Evolutionary conservation across 2,113 vertebrate genomes (phyloP).

Genomic region (Scopus umbretta): DNA sequence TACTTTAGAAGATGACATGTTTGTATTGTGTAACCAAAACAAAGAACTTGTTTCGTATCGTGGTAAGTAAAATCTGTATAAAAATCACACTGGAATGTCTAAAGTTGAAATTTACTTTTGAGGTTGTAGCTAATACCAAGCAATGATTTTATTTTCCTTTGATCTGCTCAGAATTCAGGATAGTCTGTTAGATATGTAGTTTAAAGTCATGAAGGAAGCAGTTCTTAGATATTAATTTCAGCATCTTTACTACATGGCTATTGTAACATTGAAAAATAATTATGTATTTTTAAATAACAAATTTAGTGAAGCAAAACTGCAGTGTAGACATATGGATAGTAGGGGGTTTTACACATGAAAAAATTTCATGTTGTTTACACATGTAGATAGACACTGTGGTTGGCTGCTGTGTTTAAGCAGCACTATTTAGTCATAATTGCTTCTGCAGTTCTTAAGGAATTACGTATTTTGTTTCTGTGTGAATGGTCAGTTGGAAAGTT

Average conservation of each 20-base stretch:
- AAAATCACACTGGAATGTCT: background rate
- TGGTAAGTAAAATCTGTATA: conserved; percentile 73
- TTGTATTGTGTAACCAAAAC: conserved; percentile 94
- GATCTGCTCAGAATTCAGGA: background rate
- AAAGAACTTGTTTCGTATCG: conserved; percentile 95
- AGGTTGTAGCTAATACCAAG: background rate
- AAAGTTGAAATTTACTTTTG: background rate
- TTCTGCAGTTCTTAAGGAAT: background rate
- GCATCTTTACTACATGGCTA: background rate
- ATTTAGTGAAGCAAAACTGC: background rate
- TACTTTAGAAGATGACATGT: conserved; percentile 99
- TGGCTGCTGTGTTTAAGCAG: background rate
- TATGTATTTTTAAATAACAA: background rate
- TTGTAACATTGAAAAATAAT: background rate
- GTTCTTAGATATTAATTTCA: background rate
- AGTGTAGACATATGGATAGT: background rate
- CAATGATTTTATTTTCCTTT: background rate
- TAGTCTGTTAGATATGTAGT: background rate
- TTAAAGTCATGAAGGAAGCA: background rate
- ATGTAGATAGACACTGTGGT: background rate
- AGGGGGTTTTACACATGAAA: background rate
- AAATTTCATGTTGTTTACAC: background rate
- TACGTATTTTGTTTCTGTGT: background rate
- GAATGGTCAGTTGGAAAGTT: background rate
- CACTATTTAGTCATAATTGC: background rate